Base-by-base conservation (phyloP, 1,140 invertebrate species). In the Globodera ellingtonae region DNA sequence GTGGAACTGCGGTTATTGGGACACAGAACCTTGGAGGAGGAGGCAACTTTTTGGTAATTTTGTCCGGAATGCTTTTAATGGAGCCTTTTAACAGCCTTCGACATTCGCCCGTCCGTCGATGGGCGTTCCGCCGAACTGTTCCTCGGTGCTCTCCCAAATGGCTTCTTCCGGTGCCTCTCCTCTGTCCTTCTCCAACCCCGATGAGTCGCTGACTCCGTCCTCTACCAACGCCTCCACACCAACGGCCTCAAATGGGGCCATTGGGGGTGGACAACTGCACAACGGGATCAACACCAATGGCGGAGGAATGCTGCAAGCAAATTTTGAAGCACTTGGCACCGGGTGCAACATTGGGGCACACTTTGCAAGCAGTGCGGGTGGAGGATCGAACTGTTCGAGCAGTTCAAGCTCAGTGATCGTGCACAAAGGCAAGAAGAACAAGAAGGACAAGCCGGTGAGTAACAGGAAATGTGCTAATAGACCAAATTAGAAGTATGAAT, bases 401-500 rank as follows among this genome's bases (percentile, higher is more conserved):
- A 77, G 75, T 47, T 77, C 75, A 50, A 69, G 75, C 13, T 77
- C 75, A 50, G 50, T 77, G 69, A 69, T 62, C 47, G 75, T 77
- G 48, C 50, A 46, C 75, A 67, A 77, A 48, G 65, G 69, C 46
- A 77, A 80, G 67, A 80, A 80, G 56, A 77, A 44, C 46, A 80
- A 78, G 78, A 80, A 80, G 47, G 79, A 80, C 48, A 80, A 80
- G 59, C 79, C 73, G 65, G 77, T 79, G 46, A 78, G 66, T 7
- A 35, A 47, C 24, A 5, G 21, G 47, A 2, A 18, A 7, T 4
- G 9, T 35, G 13, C 18, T 10, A 62, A 62, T 18, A 18, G 56
- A 18, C 3, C 50, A 18, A 62, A 13, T 15, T 62, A 18, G 13
- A 18, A 62, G 56, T 10, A 15, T 18, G 6, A 62, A 18, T 13